Evolutionary conservation across 2,888 invertebrate genomes (phyloP).

Genomic region (Cordylochernes scorpioides): DNA sequence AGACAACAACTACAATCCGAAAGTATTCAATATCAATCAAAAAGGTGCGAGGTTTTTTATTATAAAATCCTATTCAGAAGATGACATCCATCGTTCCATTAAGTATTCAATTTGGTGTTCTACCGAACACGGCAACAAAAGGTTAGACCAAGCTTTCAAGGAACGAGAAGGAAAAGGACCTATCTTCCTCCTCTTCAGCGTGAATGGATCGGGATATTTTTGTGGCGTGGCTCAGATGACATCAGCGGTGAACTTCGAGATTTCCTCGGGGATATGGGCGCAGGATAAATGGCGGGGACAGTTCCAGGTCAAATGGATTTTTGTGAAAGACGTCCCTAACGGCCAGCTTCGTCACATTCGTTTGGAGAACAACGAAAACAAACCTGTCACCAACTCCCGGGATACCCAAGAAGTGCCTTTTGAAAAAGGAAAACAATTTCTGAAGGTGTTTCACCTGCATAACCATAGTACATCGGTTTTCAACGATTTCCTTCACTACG

Average conservation of each 20-base stretch:
- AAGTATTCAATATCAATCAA: neutral
- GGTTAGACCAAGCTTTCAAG: neutral
- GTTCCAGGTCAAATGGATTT: neutral
- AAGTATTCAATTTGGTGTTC: slow-evolving; percentile 1
- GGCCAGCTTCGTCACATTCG: slow-evolving; percentile 31
- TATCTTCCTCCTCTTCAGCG: neutral
- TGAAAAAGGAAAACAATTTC: slow-evolving; percentile 65
- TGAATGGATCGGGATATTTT: neutral
- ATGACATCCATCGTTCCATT: slow-evolving; percentile 1
- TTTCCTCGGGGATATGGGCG: neutral
- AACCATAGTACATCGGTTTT: slow-evolving; percentile 82
- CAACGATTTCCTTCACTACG: slow-evolving; percentile 91
- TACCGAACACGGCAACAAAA: slow-evolving; percentile 1
- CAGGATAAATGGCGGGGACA: slow-evolving; percentile 1
- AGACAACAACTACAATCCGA: neutral
- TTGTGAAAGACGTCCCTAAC: slow-evolving; percentile 1
- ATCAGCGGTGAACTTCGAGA: neutral
- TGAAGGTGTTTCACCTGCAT: slow-evolving; percentile 54
- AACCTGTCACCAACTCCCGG: slow-evolving; percentile 87
- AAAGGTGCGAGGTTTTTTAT: neutral
- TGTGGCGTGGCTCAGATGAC: neutral
- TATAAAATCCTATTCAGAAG: slow-evolving; percentile 1
- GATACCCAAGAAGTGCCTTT: slow-evolving; percentile 93
- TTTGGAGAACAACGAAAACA: slow-evolving; percentile 93
- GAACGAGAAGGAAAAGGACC: neutral